These are phyloP conservation scores for Chitala chitala DNA, from an alignment of 2,113 vertebrate species.

Conservation along the genomic window DNA sequence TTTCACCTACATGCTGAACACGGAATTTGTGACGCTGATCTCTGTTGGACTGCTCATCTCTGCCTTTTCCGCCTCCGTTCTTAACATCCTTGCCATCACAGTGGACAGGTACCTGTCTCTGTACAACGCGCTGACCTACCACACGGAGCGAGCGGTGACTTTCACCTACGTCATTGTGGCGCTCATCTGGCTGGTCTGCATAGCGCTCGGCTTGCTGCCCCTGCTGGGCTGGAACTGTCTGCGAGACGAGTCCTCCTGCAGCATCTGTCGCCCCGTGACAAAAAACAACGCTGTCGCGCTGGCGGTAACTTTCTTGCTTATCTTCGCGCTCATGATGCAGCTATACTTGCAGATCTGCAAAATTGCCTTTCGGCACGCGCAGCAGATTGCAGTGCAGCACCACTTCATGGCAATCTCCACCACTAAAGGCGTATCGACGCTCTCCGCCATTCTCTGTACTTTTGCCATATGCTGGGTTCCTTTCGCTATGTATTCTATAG, in stretches of 20 bases:
- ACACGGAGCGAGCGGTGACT: slow-evolving; percentile 76
- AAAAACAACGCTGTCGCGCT: slow-evolving; percentile 78
- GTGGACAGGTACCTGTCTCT: slow-evolving; percentile 87
- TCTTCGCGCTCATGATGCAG: slow-evolving; percentile 86
- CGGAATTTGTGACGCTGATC: slow-evolving; percentile 67
- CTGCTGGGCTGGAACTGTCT: slow-evolving; percentile 87
- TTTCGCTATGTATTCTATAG: slow-evolving; percentile 79
- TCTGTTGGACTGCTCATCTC: slow-evolving; percentile 73
- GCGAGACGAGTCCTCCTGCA: slow-evolving; percentile 69
- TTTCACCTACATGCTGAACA: slow-evolving; percentile 72
- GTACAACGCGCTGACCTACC: slow-evolving; percentile 86
- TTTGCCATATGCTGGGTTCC: slow-evolving; percentile 86
- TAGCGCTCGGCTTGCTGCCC: slow-evolving; percentile 72
- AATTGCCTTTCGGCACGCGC: slow-evolving; percentile 83
- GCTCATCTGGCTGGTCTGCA: slow-evolving; percentile 70
- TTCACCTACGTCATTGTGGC: slow-evolving; percentile 76
- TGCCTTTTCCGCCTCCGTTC: slow-evolving; percentile 81
- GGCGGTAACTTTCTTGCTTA: slow-evolving; percentile 76
- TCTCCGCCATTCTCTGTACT: slow-evolving; percentile 80
- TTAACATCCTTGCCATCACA: slow-evolving; percentile 84
- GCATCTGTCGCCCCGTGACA: slow-evolving; percentile 78
- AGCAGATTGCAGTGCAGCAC: slow-evolving; percentile 89
- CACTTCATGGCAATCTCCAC: slow-evolving; percentile 81
- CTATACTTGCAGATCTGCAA: slow-evolving; percentile 89
- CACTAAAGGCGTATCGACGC: slow-evolving; percentile 85